Evolutionary conservation across 2,888 invertebrate species (phyloP).

Genomic region (Drosophila recens): DNA sequence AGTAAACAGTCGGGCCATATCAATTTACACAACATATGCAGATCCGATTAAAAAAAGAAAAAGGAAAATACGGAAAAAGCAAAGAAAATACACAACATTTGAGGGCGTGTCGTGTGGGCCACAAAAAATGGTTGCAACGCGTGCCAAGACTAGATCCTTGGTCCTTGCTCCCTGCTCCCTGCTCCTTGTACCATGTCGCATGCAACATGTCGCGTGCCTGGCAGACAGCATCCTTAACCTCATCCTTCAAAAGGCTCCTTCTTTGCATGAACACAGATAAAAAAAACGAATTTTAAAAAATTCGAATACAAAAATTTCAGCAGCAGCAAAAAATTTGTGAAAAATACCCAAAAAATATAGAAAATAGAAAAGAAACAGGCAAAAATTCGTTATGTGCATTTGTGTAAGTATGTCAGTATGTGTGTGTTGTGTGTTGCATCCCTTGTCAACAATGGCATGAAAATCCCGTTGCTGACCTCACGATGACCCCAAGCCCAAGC

Average conservation of each 20-base stretch:
- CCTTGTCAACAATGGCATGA: slow-evolving; percentile 79
- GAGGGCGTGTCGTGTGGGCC: slow-evolving; percentile 34
- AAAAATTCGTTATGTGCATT: slow-evolving; percentile 46
- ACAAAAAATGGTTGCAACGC: slow-evolving; percentile 51
- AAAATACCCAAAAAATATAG: slow-evolving; percentile 52
- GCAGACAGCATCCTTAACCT: slow-evolving; percentile 58
- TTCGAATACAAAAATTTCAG: slow-evolving; percentile 49
- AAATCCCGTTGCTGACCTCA: slow-evolving; percentile 83
- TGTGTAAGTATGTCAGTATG: slow-evolving; percentile 27
- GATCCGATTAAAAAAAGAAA: slow-evolving; percentile 66
- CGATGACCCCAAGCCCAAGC: slow-evolving; percentile 80
- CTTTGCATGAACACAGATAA: slow-evolving; percentile 51
- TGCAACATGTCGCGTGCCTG: slow-evolving; percentile 72
- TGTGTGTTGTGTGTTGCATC: slow-evolving; percentile 60
- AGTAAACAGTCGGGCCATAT: slow-evolving; percentile 59
- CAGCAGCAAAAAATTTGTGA: slow-evolving; percentile 44
- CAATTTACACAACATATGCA: slow-evolving; percentile 79
- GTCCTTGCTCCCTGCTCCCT: slow-evolving; percentile 19
- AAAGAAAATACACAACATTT: slow-evolving; percentile 27
- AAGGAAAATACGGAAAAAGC: slow-evolving; percentile 22
- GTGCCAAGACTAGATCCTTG: slow-evolving; percentile 44
- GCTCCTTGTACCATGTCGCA: slow-evolving; percentile 15
- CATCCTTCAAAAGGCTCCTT: slow-evolving; percentile 44
- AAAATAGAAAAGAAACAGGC: slow-evolving; percentile 35
- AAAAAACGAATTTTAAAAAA: slow-evolving; percentile 36